Conservation (phyloP, 2,888 invertebrate genomes). For the Belgica antarctica region DNA sequence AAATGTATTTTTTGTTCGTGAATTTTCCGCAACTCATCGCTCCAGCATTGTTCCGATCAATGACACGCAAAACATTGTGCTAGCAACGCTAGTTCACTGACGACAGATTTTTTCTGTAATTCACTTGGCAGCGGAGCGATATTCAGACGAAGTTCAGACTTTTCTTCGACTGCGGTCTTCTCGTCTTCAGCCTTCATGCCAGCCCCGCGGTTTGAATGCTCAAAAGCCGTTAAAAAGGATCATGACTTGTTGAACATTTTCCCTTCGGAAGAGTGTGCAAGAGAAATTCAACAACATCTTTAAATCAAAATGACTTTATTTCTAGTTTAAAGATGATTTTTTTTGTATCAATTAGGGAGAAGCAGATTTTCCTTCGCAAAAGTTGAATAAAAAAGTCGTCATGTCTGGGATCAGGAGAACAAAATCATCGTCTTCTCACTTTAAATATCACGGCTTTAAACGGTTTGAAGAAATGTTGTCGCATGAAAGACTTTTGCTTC, state of each 20-base stretch:
- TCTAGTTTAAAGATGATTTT: too few species aligned
- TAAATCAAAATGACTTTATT: constrained; percentile 10
- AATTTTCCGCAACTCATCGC: neutral
- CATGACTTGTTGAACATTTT: too few species aligned
- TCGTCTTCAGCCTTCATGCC: too few species aligned
- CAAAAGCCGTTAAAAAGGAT: too few species aligned
- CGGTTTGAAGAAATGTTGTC: neutral
- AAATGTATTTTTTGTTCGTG: neutral
- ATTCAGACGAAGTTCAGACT: too few species aligned
- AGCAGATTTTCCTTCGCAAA: neutral
- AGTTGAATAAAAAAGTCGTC: constrained; percentile 9
- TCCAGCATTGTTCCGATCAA: neutral
- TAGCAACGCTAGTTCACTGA: neutral
- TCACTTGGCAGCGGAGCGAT: neutral
- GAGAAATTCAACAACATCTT: too few species aligned
- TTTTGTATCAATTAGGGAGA: neutral
- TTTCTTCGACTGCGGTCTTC: too few species aligned
- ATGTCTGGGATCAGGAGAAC: neutral
- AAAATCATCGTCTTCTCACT: neutral
- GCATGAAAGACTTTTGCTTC: neutral
- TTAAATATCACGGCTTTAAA: neutral
- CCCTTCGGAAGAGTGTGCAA: too few species aligned
- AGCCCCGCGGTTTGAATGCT: too few species aligned
- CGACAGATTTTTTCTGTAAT: neutral
- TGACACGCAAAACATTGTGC: neutral